Evolutionary conservation across 1,140 invertebrate species (phyloP), one percentile per base, ranked within the genome.

Genomic region (Achroia grisella): DNA sequence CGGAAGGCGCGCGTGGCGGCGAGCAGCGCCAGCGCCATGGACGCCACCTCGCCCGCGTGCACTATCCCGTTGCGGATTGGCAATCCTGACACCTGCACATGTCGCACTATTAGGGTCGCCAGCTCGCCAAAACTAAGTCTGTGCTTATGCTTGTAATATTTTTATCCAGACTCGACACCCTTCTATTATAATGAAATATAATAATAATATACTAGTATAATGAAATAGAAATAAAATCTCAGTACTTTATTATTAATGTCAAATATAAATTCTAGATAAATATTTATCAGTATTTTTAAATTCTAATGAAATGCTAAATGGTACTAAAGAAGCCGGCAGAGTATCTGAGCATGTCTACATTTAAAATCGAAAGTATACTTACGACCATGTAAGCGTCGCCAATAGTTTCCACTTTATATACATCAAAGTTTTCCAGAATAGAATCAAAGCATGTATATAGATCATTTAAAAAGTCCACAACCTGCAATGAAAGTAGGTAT

Each of bases 361-460:
- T n/a, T n/a, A 13, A 41, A n/a, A n/a, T n/a, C n/a, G 39, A n/a
- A n/a, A n/a, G n/a, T n/a, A n/a, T 60, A 87, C 90, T 89, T 72
- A 93, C 93, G 57, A 96, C 94, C 94, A 96, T 96, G 63, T 96
- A 96, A 1, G 94, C 94, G 72, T 96, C 95, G 0, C 94, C 94
- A 44, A 96, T 96, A 0, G 95, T 98, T 86, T 97, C 95, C 34
- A 96, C 93, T 89, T 97, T 97, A 70, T 96, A 98, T 0, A 98
- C 96, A 70, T 98, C 95, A 64, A 95, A 97, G 74, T 94, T 92
- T 62, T 94, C 93, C 59, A 97, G 93, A 41, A 94, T 96, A 0
- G 94, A 94, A 68, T 97, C 95, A 63, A 97, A 97, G 62, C 94
- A 95, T n/a, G 95, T 97, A 78, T 97, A 97, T 1, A 97, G 87